phyloP scores from a whole-genome alignment of 2,888 invertebrate genomes.

The Pristionchus fissidentatus region DNA sequence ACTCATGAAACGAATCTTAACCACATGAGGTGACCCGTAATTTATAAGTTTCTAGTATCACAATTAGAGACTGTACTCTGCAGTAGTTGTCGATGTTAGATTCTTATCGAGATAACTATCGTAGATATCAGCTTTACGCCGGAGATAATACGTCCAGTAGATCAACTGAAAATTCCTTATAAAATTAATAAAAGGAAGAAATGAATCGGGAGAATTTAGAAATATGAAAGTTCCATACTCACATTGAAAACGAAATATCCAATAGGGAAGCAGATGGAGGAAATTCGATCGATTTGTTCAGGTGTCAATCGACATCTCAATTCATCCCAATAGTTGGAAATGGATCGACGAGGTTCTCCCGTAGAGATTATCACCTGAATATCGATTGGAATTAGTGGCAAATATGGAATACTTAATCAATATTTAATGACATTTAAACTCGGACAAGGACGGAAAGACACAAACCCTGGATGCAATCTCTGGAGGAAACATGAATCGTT shows the following conservation, averaged over 20 bases:
- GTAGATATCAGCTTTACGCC: slow-evolving; percentile 58
- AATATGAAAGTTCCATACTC: slow-evolving; percentile 37
- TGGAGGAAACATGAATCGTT: slow-evolving; percentile 71
- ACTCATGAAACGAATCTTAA: no score
- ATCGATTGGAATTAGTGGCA: not conserved
- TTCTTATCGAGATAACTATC: slow-evolving; percentile 49
- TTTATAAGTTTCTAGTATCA: no score
- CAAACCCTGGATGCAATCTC: slow-evolving; percentile 48
- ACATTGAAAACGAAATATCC: slow-evolving; percentile 75
- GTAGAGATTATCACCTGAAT: slow-evolving; percentile 25
- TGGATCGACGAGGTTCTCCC: slow-evolving; percentile 44
- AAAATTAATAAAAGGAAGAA: not conserved
- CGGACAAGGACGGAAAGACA: not conserved
- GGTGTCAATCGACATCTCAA: slow-evolving; percentile 56
- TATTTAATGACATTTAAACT: not conserved
- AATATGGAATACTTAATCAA: not conserved
- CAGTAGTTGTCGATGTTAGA: no score
- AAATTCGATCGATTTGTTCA: slow-evolving; percentile 68
- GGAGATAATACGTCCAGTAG: slow-evolving; percentile 72
- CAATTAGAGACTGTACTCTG: no score
- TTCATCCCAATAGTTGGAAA: slow-evolving; percentile 48
- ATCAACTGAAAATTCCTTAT: slow-evolving; percentile 62
- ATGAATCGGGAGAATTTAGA: not conserved
- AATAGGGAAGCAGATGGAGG: slow-evolving; percentile 72
- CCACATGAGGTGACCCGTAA: no score